phyloP scores from a whole-genome alignment of 2,888 invertebrate genomes.

The Tachina lurida region DNA sequence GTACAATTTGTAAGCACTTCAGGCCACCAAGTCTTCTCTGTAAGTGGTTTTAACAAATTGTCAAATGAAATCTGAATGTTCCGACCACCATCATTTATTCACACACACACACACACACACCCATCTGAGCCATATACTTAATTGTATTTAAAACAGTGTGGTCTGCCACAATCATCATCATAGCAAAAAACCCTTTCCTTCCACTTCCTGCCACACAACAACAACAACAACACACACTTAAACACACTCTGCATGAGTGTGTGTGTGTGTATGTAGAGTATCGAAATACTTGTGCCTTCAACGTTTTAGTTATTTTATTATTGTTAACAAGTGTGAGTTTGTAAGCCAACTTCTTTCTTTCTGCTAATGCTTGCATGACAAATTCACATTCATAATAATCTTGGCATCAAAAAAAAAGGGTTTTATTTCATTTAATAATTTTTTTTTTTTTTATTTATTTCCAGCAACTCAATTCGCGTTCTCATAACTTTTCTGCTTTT shows the following conservation, averaged over 20 bases:
- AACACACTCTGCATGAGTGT: background rate
- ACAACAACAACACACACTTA: background rate
- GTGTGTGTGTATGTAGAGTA: slow-evolving; percentile 3
- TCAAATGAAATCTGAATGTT: slow-evolving; percentile 51
- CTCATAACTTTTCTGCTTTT: slow-evolving; percentile 49
- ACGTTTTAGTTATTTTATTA: slow-evolving; percentile 42
- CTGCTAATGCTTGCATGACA: slow-evolving; percentile 81
- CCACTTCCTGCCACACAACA: slow-evolving; percentile 17
- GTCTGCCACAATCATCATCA: slow-evolving; percentile 53
- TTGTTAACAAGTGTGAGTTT: slow-evolving; percentile 43
- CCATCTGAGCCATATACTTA: slow-evolving; percentile 23
- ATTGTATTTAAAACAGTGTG: slow-evolving; percentile 56
- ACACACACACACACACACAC: slow-evolving; percentile 2
- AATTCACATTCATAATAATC: slow-evolving; percentile 81
- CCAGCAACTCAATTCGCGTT: slow-evolving; percentile 55
- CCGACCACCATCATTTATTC: slow-evolving; percentile 47
- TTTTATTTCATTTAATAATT: slow-evolving; percentile 52
- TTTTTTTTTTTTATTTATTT: slow-evolving; percentile 35
- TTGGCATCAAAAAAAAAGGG: slow-evolving; percentile 64
- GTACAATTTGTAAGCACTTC: slow-evolving; percentile 16
- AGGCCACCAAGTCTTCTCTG: slow-evolving; percentile 49
- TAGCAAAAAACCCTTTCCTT: slow-evolving; percentile 50
- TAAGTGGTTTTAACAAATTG: slow-evolving; percentile 48
- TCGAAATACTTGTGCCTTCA: slow-evolving; percentile 2
- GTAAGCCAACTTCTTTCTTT: slow-evolving; percentile 20